These are phyloP conservation scores for Apotomis capreana DNA, from an alignment of 2,888 invertebrate species.

Conservation along the genomic window DNA sequence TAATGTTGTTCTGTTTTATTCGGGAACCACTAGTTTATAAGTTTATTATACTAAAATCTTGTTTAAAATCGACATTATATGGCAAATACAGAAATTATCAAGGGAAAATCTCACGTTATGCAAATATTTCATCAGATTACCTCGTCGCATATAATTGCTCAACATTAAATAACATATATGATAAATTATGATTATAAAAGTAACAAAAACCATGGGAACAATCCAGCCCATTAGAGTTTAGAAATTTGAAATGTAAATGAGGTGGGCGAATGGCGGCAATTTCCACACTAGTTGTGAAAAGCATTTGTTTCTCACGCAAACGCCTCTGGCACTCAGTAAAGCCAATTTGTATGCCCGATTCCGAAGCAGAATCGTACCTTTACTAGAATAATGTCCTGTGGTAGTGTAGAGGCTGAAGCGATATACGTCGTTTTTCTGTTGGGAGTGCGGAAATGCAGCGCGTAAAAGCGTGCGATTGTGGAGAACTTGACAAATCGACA, in stretches of 20 bases:
- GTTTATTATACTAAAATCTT: too few relatives aligned
- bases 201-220: constrained; percentile 44
- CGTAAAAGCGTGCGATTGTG: constrained; percentile 34
- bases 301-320: constrained; percentile 60
- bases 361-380: constrained; percentile 23
- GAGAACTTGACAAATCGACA: constrained; percentile 39
- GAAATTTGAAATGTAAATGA: constrained; percentile 58
- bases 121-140: constrained; percentile 11
- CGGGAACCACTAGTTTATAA: too few relatives aligned
- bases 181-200: constrained; percentile 34
- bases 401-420: not conserved
- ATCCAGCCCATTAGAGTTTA: constrained; percentile 51
- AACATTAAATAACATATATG: constrained; percentile 31
- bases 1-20: too few relatives aligned
- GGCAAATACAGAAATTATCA: not conserved
- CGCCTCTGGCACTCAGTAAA: constrained; percentile 49
- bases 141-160: constrained; percentile 32
- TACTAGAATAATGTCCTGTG: constrained; percentile 2
- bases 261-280: constrained; percentile 56
- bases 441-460: constrained; percentile 17
- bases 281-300: constrained; percentile 61
- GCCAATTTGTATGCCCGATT: constrained; percentile 51
- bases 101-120: constrained; percentile 3
- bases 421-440: constrained; percentile 9
- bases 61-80: too few relatives aligned